Evolutionary conservation across 2,888 invertebrate species (phyloP).

Genomic region (Zootermopsis nevadensis): DNA sequence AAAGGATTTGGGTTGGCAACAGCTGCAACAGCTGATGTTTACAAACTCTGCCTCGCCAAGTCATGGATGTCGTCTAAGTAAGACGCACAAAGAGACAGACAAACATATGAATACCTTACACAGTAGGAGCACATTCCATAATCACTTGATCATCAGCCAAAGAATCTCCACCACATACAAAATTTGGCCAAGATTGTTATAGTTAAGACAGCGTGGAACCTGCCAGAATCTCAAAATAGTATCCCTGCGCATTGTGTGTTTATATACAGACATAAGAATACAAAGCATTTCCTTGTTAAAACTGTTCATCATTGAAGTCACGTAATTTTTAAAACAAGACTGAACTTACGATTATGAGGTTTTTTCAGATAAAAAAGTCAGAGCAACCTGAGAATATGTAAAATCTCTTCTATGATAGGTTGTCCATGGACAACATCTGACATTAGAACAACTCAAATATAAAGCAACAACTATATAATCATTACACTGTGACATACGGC

Average conservation of each 20-base stretch:
- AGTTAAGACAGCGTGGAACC: not conserved
- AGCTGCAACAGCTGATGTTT: slow-evolving; percentile 33
- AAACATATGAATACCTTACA: not conserved
- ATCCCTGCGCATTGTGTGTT: not conserved
- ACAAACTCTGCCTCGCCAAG: slow-evolving; percentile 2
- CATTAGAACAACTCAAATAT: too few relatives aligned
- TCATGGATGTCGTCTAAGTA: not conserved
- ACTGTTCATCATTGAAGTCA: too few relatives aligned
- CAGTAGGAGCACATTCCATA: not conserved
- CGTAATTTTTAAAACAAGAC: too few relatives aligned
- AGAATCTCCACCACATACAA: not conserved
- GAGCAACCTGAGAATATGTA: too few relatives aligned
- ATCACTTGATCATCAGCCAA: not conserved
- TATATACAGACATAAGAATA: not conserved
- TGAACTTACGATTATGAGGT: too few relatives aligned
- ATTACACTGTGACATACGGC: too few relatives aligned
- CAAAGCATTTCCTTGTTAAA: not conserved
- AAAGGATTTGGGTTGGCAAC: not conserved
- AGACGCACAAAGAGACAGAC: not conserved
- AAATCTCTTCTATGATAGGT: too few relatives aligned
- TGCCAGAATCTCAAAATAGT: slow-evolving; percentile 25
- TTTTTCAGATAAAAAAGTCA: too few relatives aligned
- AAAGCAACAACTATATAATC: too few relatives aligned
- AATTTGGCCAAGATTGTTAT: not conserved
- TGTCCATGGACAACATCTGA: too few relatives aligned